Conservation (phyloP, 2,797 vertebrate species). For the Oceanodroma leucorhoa region DNA sequence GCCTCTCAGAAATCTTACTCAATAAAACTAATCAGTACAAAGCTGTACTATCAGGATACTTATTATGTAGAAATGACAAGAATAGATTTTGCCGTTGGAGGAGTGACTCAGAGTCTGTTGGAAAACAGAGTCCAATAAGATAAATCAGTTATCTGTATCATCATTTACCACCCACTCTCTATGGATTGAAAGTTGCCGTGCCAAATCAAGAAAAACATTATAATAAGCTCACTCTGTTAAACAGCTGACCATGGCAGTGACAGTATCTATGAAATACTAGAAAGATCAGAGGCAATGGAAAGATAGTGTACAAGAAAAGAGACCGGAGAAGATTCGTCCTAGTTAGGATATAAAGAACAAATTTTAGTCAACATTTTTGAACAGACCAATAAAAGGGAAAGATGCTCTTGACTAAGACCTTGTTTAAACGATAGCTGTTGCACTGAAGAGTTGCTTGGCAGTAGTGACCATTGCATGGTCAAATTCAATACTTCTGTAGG, state of each 20-base stretch:
- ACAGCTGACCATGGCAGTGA: neutral
- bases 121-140: slow-evolving; percentile 30
- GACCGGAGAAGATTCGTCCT: neutral
- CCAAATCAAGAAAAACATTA: neutral
- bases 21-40: neutral
- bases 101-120: neutral
- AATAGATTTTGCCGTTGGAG: neutral
- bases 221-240: neutral
- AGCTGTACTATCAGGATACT: neutral
- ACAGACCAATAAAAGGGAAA: neutral
- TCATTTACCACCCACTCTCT: slow-evolving; percentile 4
- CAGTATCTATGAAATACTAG: neutral
- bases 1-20: neutral
- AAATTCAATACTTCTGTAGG: neutral
- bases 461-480: neutral
- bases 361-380: neutral
- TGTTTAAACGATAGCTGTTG: neutral
- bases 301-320: neutral
- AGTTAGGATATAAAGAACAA: neutral
- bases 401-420: neutral
- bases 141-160: slow-evolving; percentile 4
- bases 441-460: neutral
- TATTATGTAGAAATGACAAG: neutral
- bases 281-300: neutral
- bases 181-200: neutral